Percentiles rank a stretch among this genome's conserved stretches.
These are phyloP conservation scores for Drosophila repletoides DNA, from an alignment of 1,140 invertebrate genomes.

Conservation along the genomic window DNA sequence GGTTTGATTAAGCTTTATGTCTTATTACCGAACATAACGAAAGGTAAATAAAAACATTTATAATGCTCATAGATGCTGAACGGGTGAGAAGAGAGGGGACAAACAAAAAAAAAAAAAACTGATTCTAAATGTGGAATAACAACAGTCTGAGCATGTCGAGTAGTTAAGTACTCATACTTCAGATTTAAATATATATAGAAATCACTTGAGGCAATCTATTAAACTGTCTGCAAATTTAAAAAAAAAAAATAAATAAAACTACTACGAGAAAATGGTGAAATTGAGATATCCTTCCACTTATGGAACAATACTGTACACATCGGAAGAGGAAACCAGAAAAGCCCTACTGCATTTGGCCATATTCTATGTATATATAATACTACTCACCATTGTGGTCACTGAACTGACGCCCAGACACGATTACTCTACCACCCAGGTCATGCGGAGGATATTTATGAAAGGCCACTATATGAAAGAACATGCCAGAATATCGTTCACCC, in stretches of 20 bases:
- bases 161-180: background rate
- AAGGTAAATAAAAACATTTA: conserved; percentile 30
- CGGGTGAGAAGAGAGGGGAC: too few relatives aligned
- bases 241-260: background rate
- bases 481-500: too few relatives aligned
- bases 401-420: background rate
- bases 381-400: background rate
- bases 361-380: background rate
- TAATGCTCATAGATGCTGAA: background rate
- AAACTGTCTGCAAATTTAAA: background rate
- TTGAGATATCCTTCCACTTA: background rate
- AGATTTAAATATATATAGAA: background rate
- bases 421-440: background rate
- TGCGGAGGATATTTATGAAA: background rate
- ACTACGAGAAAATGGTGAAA: too few relatives aligned
- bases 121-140: too few relatives aligned
- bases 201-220: background rate
- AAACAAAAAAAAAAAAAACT: background rate
- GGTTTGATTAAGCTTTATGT: conserved; percentile 29
- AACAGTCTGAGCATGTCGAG: background rate
- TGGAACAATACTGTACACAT: background rate
- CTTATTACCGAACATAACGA: conserved; percentile 2
- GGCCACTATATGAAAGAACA: too few relatives aligned
- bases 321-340: background rate
- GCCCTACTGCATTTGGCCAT: background rate